Percentiles rank a stretch among this genome's conserved stretches.
These are phyloP conservation scores for Lordiphosa collinella DNA, from an alignment of 1,140 invertebrate genomes.

Conservation along the genomic window DNA sequence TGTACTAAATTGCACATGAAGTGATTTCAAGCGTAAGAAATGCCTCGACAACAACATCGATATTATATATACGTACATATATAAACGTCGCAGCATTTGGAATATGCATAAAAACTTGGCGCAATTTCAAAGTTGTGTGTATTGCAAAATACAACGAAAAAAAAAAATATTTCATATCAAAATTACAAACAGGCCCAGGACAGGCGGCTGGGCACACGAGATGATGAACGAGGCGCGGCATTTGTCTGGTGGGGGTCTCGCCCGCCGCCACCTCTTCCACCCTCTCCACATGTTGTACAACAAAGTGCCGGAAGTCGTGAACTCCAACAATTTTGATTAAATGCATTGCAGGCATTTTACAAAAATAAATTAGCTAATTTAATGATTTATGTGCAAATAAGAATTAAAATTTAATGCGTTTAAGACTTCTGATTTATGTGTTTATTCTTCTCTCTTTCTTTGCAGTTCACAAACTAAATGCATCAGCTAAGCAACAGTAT, in stretches of 20 bases:
- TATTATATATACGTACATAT: constrained; percentile 32
- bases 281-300: constrained; percentile 9
- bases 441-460: constrained; percentile 24
- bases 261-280: neutral
- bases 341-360: constrained; percentile 52
- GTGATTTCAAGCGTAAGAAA: constrained; percentile 76
- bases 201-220: constrained; percentile 25
- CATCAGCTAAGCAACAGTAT: constrained; percentile 68
- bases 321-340: constrained; percentile 61
- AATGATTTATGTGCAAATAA: constrained; percentile 37
- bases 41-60: constrained; percentile 49
- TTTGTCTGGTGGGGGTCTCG: constrained; percentile 2
- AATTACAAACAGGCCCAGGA: constrained; percentile 62
- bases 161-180: constrained; percentile 56
- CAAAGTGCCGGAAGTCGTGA: constrained; percentile 61
- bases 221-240: constrained; percentile 54
- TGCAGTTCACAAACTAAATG: constrained; percentile 46
- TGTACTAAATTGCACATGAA: constrained; percentile 74
- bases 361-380: constrained; percentile 65
- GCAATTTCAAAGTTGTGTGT: constrained; percentile 61
- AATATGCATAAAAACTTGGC: constrained; percentile 70
- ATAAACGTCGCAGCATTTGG: constrained; percentile 29
- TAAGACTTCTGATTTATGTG: constrained; percentile 23
- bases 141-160: constrained; percentile 13
- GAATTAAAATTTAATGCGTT: constrained; percentile 14